Conservation (phyloP, 2,888 invertebrate species). For the Acanthosoma haemorrhoidale region DNA sequence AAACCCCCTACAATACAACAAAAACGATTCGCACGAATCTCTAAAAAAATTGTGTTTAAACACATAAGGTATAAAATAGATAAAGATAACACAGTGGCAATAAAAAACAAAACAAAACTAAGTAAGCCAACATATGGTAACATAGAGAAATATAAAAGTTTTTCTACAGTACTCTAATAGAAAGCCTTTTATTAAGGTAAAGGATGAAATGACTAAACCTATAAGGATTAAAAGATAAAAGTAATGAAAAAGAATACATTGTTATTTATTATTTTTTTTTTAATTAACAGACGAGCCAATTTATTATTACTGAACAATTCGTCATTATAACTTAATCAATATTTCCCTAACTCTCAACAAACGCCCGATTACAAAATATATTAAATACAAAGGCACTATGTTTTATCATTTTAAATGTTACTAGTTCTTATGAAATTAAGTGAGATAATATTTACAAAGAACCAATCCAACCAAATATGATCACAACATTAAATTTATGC, state of each 20-base stretch:
- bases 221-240: neutral
- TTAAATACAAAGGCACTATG: conserved; percentile 7
- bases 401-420: conserved; percentile 6
- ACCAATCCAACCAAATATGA: neutral
- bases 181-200: too few relatives aligned
- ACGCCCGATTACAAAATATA: neutral
- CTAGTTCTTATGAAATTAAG: neutral
- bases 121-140: neutral
- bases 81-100: neutral
- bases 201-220: neutral
- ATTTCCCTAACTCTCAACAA: neutral
- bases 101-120: neutral
- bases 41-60: conserved; percentile 4
- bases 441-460: neutral
- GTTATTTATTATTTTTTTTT: too few relatives aligned
- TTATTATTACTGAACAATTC: neutral
- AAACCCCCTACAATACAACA: conserved; percentile 3
- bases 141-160: neutral
- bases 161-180: conserved; percentile 4
- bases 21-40: neutral
- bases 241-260: neutral
- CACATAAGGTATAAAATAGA: neutral
- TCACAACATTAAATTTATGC: neutral
- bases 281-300: neutral
- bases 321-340: conserved; percentile 6